Evolutionary conservation across 2,113 vertebrate species (phyloP).

Genomic region (Microcebus griseorufus): DNA sequence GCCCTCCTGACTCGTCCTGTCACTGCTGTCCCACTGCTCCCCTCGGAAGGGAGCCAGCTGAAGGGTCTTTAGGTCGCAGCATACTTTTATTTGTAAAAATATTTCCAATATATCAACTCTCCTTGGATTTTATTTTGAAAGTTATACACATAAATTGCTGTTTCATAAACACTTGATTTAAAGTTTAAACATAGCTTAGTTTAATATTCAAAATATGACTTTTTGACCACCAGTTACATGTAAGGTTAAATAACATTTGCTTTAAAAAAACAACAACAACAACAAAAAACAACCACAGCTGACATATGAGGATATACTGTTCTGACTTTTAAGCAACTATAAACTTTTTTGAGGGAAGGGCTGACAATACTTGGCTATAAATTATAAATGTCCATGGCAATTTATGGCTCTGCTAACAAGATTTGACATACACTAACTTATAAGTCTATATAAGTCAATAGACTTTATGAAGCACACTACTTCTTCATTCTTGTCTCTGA

Average conservation of each 20-base stretch:
- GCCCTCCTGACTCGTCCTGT: neutral
- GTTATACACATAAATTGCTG: neutral
- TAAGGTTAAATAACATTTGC: neutral
- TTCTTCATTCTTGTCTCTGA: neutral
- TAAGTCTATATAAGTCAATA: neutral
- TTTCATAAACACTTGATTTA: slow-evolving; percentile 11
- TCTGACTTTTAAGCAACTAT: neutral
- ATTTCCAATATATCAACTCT: neutral
- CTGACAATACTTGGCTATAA: neutral
- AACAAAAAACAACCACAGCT: neutral
- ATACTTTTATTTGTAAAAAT: neutral
- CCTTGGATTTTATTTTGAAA: slow-evolving; percentile 52
- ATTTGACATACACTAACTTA: neutral
- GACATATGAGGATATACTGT: neutral
- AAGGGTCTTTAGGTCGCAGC: neutral
- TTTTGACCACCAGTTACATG: neutral
- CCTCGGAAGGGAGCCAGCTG: neutral
- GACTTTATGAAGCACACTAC: neutral
- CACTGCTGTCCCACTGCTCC: neutral
- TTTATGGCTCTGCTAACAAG: neutral
- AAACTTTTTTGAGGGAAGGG: neutral
- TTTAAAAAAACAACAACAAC: neutral
- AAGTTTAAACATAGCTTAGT: slow-evolving; percentile 8
- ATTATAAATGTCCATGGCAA: neutral
- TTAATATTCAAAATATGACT: slow-evolving; percentile 48